phyloP scores from a whole-genome alignment of 2,797 vertebrate genomes.

The Betta splendens region DNA sequence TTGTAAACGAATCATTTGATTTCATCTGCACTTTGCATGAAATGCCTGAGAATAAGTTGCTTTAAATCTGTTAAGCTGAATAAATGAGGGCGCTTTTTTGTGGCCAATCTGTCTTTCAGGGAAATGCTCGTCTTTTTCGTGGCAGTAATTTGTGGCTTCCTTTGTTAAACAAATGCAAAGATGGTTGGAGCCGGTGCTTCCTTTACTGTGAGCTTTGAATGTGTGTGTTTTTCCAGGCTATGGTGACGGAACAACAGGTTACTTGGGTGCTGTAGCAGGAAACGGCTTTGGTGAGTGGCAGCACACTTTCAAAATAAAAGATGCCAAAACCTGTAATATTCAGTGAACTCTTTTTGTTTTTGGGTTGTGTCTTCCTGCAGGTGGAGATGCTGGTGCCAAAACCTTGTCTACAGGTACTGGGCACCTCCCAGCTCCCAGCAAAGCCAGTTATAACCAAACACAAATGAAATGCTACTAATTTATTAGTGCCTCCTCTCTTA shows the following conservation, averaged over 20 bases:
- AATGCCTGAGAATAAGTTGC: conserved; percentile 14
- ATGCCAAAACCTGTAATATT: not conserved
- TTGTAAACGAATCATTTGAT: conserved; percentile 48
- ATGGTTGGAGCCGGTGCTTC: not conserved
- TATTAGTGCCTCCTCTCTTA: conserved; percentile 14
- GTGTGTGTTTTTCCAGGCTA: conserved; percentile 59
- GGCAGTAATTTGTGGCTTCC: not conserved
- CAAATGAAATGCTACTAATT: not conserved
- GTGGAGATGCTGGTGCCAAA: conserved; percentile 40
- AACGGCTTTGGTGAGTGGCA: conserved; percentile 61
- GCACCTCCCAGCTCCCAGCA: not conserved
- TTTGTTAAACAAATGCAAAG: not conserved
- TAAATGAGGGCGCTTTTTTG: conserved; percentile 12
- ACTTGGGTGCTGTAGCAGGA: conserved; percentile 54
- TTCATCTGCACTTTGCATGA: conserved; percentile 10
- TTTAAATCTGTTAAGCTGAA: not conserved
- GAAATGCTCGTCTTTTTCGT: not conserved
- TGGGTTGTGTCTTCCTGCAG: conserved; percentile 28
- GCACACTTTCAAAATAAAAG: conserved; percentile 1
- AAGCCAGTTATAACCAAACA: not conserved
- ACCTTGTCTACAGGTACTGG: conserved; percentile 37
- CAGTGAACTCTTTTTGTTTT: too few relatives aligned
- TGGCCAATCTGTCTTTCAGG: not conserved
- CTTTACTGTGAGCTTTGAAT: conserved; percentile 1
- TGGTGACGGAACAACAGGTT: conserved; percentile 60